A percentile compares a stretch with the other conserved stretches of the same genome.
phyloP scores from a whole-genome alignment of 64 coral and sea anemone genomes.

The Anthopleura sola region DNA sequence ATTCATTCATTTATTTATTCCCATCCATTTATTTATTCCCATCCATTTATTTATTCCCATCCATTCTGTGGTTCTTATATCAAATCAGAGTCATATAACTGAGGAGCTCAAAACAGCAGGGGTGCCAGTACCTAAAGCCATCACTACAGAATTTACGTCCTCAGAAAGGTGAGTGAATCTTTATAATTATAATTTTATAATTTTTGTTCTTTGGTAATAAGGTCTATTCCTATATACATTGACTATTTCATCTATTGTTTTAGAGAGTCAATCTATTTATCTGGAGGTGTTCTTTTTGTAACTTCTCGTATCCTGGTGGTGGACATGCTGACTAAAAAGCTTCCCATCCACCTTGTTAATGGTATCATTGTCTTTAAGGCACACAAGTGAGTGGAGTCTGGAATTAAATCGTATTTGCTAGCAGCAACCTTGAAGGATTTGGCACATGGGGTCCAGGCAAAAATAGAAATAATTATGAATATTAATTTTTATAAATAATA shows the following conservation, averaged over 20 bases:
- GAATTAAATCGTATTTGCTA: neutral
- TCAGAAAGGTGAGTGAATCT: conserved; percentile 44
- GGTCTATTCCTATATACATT: no score
- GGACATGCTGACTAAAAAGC: conserved; percentile 89
- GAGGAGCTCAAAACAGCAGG: conserved; percentile 54
- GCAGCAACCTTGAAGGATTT: no score
- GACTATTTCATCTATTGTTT: neutral
- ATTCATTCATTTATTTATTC: neutral
- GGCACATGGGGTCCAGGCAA: no score
- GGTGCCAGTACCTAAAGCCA: conserved; percentile 54
- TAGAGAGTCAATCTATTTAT: conserved; percentile 82
- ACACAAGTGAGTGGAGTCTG: conserved; percentile 76
- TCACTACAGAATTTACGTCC: conserved; percentile 72
- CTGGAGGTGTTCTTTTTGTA: conserved; percentile 92
- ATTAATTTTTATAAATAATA: no score
- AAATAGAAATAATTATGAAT: no score
- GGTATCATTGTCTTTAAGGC: conserved; percentile 89
- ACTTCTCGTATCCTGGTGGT: conserved; percentile 96
- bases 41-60: neutral
- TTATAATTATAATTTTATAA: no score
- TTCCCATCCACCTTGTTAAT: conserved; percentile 88
- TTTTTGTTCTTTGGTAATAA: no score
- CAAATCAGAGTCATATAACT: conserved; percentile 53
- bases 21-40: neutral
- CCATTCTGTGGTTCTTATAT: neutral